Evolutionary conservation across 2,113 vertebrate species (phyloP).

Genomic region (Mionectes macconnelli): DNA sequence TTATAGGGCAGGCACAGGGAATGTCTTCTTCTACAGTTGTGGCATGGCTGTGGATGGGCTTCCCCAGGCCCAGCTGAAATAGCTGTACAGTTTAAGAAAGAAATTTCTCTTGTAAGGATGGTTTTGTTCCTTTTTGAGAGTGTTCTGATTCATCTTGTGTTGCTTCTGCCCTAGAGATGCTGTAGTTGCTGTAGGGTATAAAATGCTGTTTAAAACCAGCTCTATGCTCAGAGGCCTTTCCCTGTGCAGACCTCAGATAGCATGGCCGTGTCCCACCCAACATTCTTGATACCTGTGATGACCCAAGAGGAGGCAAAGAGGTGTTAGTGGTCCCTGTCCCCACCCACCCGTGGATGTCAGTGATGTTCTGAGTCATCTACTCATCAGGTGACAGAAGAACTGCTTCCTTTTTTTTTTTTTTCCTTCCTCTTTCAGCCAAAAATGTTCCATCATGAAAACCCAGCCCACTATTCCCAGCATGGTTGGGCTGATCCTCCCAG

Average conservation of each 20-base stretch:
- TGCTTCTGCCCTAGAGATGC: background rate
- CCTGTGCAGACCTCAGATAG: rapidly evolving
- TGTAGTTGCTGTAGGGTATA: background rate
- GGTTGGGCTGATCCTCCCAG: background rate
- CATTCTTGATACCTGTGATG: background rate
- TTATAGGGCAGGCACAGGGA: rapidly evolving
- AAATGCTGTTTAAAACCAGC: background rate
- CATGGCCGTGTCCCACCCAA: rapidly evolving
- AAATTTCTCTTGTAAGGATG: background rate
- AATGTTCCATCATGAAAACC: background rate
- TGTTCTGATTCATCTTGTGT: background rate
- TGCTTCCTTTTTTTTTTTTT: background rate
- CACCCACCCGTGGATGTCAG: background rate
- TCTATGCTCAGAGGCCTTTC: background rate
- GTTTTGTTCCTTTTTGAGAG: background rate
- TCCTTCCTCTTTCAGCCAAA: background rate
- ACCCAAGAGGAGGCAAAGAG: background rate
- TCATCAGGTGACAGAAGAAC: background rate
- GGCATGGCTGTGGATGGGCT: rapidly evolving
- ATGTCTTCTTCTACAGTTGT: background rate
- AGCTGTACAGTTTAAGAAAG: background rate
- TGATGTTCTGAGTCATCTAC: constrained; percentile 33
- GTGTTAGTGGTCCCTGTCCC: background rate
- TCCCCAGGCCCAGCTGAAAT: background rate
- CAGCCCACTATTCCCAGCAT: background rate